These are phyloP conservation scores for Chitala chitala DNA, from an alignment of 2,113 vertebrate species.

Conservation along the genomic window DNA sequence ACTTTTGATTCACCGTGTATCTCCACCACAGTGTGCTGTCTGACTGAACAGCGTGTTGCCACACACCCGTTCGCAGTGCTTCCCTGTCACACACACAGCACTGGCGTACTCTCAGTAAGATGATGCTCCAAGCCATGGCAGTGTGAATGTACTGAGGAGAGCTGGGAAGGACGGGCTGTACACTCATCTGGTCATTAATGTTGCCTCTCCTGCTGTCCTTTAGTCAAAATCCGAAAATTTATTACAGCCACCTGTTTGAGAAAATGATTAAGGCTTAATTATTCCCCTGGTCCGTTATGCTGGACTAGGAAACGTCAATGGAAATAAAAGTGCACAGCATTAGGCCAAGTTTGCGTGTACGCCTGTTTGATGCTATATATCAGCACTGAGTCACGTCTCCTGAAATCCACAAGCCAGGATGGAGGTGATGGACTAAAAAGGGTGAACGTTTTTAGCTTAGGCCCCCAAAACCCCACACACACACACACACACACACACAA, in stretches of 20 bases:
- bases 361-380: not conserved
- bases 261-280: not conserved
- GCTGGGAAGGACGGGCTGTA: not conserved
- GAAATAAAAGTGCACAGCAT: not conserved
- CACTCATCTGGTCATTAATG: slow-evolving; percentile 1
- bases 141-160: not conserved
- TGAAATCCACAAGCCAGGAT: not conserved
- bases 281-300: not conserved
- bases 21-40: not conserved
- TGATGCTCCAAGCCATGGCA: not conserved
- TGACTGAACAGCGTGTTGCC: too few species aligned
- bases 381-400: slow-evolving; percentile 10
- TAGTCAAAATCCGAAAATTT: not conserved
- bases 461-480: too few species aligned
- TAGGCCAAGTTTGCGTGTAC: not conserved
- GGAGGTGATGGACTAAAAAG: not conserved
- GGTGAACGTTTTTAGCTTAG: not conserved
- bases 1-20: too few species aligned
- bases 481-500: too few species aligned
- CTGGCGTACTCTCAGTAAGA: not conserved
- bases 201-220: slow-evolving; percentile 9
- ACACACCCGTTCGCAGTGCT: too few species aligned
- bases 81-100: not conserved
- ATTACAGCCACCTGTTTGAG: slow-evolving; percentile 19
- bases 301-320: not conserved